Base-by-base conservation (phyloP, 2,113 vertebrate species). In the Synodontis membranacea region DNA sequence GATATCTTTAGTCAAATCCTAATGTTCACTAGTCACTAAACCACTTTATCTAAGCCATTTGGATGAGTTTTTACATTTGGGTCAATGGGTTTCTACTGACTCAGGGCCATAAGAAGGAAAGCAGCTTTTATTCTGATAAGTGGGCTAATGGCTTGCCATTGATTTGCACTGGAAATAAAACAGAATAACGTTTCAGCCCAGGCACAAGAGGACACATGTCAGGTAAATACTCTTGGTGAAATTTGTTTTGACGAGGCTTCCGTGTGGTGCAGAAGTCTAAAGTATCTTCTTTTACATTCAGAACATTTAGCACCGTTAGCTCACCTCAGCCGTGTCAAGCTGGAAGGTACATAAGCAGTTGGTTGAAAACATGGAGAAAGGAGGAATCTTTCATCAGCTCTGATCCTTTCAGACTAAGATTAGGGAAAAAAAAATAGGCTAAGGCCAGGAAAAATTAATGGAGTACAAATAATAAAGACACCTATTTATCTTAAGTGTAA, bases 81-180 rank as follows among this genome's bases (percentile, higher is more conserved):
- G 50, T 62, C 42, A 84, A 56, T 66, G 58, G 85, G 75, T 79
- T 85, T 64, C 68, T 58, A 54, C 60, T 58, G 70, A 62, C 54
- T 81, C 46, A 7, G n/a, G 25, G 76, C 39, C 72, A 66, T 80
- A 50, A 72, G 64, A 86, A 74, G 42, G 42, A 76, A 48, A 87
- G 52, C 64, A 39, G 84, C 64, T 86, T 66, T 87, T 52, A 86
- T 86, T 87, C 68, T 83, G n/a, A n/a, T n/a, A 89, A 88, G 21
- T 88, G 85, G 84, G 84, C 86, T 88, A 88, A 84, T 88, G 75
- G 83, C 70, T 74, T 84, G 75, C 72, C 46, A 86, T 86, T 46
- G 85, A 86, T 86, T 84, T 83, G 46, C 48, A 75, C 46, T 66
- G 44, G 19, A 84, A 82, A 86, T 44, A 85, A 54, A 64, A 39